Conservation (phyloP, 2,888 invertebrate species). For the Drosophila aldrichi region DNA sequence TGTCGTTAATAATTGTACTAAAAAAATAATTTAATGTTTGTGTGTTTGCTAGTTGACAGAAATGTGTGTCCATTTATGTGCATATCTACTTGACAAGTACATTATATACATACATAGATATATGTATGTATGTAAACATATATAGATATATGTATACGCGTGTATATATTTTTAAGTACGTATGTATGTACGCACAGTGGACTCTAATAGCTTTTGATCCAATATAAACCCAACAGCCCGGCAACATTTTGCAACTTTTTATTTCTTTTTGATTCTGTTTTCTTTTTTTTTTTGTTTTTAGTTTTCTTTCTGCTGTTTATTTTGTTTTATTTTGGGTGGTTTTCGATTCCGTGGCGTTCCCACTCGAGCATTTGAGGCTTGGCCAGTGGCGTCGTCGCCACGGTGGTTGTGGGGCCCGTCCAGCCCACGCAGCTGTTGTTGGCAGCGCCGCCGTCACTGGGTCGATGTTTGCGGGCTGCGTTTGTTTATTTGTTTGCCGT, state of each 20-base stretch:
- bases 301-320: background rate
- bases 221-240: conserved; percentile 20
- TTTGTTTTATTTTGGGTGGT: conserved; percentile 20
- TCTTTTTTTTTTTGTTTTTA: background rate
- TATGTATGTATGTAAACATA: background rate
- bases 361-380: conserved; percentile 16
- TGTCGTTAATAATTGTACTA: conserved; percentile 5
- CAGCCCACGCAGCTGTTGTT: conserved; percentile 11
- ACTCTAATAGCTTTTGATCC: conserved; percentile 16
- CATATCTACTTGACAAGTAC: conserved; percentile 10
- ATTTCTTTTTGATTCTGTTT: conserved; percentile 5
- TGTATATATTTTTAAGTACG: no score
- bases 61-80: conserved; percentile 1
- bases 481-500: conserved; percentile 71
- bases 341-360: conserved; percentile 43
- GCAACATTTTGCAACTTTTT: conserved; percentile 37
- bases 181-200: background rate
- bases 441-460: conserved; percentile 48
- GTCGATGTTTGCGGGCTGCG: conserved; percentile 62
- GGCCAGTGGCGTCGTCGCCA: conserved; percentile 40
- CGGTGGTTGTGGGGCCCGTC: conserved; percentile 5
- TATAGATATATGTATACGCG: background rate
- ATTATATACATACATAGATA: background rate
- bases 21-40: background rate
- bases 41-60: background rate